Evolutionary conservation across 2,113 vertebrate genomes (phyloP).

Genomic region (Ornithorhynchus anatinus): DNA sequence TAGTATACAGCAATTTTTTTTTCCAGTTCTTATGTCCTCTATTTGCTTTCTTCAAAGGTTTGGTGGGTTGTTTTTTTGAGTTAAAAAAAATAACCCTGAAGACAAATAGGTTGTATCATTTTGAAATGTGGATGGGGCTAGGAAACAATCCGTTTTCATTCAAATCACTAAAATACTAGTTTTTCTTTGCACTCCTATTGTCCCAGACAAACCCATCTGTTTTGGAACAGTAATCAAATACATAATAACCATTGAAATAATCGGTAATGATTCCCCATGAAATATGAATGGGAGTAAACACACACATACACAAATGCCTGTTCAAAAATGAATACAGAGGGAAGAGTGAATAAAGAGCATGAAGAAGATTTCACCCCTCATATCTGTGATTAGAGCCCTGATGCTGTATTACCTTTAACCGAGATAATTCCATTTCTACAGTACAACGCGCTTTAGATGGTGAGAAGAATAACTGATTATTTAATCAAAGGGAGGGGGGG

Average conservation of each 20-base stretch:
- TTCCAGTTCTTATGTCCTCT: background rate
- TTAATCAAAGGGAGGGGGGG: conserved; percentile 60
- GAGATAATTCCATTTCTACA: conserved; percentile 69
- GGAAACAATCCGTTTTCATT: background rate
- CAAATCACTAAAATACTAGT: background rate
- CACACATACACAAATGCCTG: background rate
- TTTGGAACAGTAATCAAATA: background rate
- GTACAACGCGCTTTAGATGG: conserved; percentile 52
- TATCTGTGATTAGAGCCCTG: conserved; percentile 63
- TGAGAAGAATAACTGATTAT: conserved; percentile 60
- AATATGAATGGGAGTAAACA: background rate
- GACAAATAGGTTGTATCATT: background rate
- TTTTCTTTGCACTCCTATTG: no score
- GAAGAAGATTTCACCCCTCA: conserved; percentile 40
- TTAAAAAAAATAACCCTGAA: background rate
- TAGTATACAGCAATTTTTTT: no score
- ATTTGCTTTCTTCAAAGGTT: background rate
- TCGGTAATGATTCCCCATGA: conserved; percentile 5
- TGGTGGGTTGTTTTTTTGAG: background rate
- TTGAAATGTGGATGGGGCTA: no score
- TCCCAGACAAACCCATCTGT: background rate
- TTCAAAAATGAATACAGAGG: background rate
- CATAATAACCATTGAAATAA: background rate
- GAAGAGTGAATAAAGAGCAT: background rate
- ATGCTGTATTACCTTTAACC: conserved; percentile 62